Evolutionary conservation across 2,113 vertebrate genomes (phyloP), one percentile per base, ranked within the genome.

Genomic region (Vidua chalybeata): DNA sequence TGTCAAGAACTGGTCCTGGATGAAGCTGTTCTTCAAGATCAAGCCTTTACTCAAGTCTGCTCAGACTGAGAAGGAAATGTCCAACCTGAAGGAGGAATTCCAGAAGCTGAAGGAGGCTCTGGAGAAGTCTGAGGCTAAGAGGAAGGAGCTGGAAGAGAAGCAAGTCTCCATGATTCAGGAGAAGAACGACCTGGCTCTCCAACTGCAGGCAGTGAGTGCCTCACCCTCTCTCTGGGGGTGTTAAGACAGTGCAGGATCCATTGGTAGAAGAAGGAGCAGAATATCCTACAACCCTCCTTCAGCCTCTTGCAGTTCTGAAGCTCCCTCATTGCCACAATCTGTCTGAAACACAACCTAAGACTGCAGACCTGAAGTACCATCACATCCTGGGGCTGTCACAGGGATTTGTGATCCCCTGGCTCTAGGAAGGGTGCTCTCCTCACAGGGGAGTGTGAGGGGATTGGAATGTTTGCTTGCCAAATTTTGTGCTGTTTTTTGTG

Each of bases 1-100:
- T 2, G 99, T 99, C 84, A 99, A 99, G 95, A 98, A 99, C 87
- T 99, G 99, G 99, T 99, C 98, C 23, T 99, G 99, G 99, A 99
- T 99, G 99, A 99, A 99, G 90, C 98, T 99, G 35, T 99, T 99
- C 97, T 99, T 99, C 95, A 99, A 99, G 97, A 99, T 99, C 96
- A 99, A 99, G 85, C 99, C 99, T 4, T 95, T 99, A 33, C 97
- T 99, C 90, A 99, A 97, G 94, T 99, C 99, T 3, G 99, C 99
- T 1, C 98, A 99, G 97, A 98, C 98, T 0, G 99, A 99, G 95
- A 99, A 99, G 89, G 99, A 99, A 96, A 97, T 99, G 97, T 96
- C 97, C 0, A 96, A 80, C 66, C 96, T 99, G 80, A 98, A 99
- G 94, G 99, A 99, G 31, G 99, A 99, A 95, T 96, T 99, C 68